A percentile compares a stretch with the other conserved stretches of the same genome.
phyloP scores from a whole-genome alignment of 2,113 vertebrate genomes.

The Crocuta crocuta region DNA sequence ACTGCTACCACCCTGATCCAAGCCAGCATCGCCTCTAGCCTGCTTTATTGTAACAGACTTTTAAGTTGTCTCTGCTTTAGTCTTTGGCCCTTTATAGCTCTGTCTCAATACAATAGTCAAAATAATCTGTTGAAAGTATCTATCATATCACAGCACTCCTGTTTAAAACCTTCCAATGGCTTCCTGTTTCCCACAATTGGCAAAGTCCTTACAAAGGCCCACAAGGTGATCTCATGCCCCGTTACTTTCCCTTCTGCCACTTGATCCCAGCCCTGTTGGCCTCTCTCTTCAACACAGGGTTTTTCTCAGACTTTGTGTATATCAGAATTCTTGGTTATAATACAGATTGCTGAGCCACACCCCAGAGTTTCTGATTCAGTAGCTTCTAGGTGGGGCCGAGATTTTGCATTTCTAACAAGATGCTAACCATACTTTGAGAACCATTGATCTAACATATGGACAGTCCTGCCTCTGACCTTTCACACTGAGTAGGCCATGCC shows the following conservation, averaged over 20 bases:
- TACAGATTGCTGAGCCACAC: background rate
- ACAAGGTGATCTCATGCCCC: background rate
- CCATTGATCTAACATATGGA: background rate
- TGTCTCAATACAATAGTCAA: background rate
- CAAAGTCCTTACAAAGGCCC: background rate
- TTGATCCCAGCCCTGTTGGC: too few relatives aligned
- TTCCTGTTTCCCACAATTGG: background rate
- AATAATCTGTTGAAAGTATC: background rate
- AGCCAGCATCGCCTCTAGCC: background rate
- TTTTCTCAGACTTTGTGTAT: background rate
- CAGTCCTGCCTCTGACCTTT: background rate
- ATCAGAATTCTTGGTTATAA: background rate
- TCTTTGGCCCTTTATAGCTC: background rate
- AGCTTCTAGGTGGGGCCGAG: background rate
- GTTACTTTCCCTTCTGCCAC: background rate
- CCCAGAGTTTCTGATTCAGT: background rate
- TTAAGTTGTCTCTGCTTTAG: background rate
- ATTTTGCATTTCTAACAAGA: background rate
- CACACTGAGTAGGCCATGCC: background rate
- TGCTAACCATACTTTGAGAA: background rate
- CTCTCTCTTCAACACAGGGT: background rate
- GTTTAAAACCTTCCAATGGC: background rate
- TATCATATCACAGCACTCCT: background rate
- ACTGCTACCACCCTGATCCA: background rate
- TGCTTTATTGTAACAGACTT: background rate